phyloP scores from a whole-genome alignment of 2,888 invertebrate species.

The Palloptera scutellata region DNA sequence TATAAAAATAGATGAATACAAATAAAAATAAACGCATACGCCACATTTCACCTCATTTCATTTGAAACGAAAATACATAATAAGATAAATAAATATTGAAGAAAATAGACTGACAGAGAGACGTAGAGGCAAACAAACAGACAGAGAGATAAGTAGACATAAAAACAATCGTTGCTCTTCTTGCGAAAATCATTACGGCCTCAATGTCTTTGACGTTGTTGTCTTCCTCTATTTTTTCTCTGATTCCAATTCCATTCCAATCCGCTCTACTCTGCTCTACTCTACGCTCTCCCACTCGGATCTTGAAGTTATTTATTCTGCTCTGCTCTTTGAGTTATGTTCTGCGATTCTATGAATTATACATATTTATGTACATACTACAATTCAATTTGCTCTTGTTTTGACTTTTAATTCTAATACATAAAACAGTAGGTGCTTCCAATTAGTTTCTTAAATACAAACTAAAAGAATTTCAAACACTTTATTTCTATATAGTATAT shows the following conservation, averaged over 20 bases:
- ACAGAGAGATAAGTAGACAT: conserved; percentile 3
- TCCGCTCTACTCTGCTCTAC: no score
- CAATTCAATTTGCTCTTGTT: neutral
- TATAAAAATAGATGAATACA: neutral
- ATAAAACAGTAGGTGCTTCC: neutral
- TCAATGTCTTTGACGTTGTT: no score
- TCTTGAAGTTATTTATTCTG: no score
- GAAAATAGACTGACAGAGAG: neutral
- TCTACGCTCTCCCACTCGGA: no score
- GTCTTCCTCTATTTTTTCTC: no score
- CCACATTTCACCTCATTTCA: conserved; percentile 11
- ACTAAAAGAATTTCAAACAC: no score
- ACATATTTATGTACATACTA: no score
- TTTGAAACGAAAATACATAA: conserved; percentile 14
- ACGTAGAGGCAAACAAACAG: neutral
- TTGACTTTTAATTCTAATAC: conserved; percentile 2
- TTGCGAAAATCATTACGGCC: no score
- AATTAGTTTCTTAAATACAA: neutral
- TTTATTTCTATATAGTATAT: no score
- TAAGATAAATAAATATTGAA: neutral
- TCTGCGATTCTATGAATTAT: no score
- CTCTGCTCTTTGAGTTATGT: no score
- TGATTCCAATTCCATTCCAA: no score
- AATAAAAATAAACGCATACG: neutral
- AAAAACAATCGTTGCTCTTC: neutral